phyloP scores from a whole-genome alignment of 2,797 vertebrate species.

The Sandelia bainsii region DNA sequence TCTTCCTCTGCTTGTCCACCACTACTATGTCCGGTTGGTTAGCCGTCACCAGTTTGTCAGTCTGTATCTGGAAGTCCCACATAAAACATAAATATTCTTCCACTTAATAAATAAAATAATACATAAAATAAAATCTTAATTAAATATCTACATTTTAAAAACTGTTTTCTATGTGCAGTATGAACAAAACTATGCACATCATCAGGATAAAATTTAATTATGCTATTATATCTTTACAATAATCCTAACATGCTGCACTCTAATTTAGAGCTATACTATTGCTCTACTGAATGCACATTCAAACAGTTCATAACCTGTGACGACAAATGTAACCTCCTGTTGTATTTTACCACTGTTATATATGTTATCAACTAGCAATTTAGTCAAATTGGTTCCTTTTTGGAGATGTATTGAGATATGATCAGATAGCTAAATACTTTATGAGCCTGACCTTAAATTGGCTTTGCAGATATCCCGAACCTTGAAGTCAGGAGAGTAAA shows the following conservation, averaged over 20 bases:
- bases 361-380: constrained; percentile 43
- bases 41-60: too few relatives aligned
- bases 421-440: constrained; percentile 58
- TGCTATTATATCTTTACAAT: background rate
- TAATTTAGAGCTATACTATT: background rate
- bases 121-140: background rate
- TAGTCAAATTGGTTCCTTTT: constrained; percentile 35
- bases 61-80: too few relatives aligned
- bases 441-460: constrained; percentile 55
- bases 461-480: constrained; percentile 54
- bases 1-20: too few relatives aligned
- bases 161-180: too few relatives aligned
- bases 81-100: constrained; percentile 4
- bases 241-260: background rate
- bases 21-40: too few relatives aligned
- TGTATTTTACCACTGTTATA: constrained; percentile 21
- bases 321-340: background rate
- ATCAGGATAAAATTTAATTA: background rate
- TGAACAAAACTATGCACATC: too few relatives aligned
- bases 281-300: background rate
- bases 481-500: constrained; percentile 51
- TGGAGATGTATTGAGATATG: constrained; percentile 54
- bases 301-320: background rate
- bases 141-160: background rate
- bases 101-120: background rate